Base-by-base conservation (phyloP, 2,888 invertebrate species). In the Stenodema calcarata region DNA sequence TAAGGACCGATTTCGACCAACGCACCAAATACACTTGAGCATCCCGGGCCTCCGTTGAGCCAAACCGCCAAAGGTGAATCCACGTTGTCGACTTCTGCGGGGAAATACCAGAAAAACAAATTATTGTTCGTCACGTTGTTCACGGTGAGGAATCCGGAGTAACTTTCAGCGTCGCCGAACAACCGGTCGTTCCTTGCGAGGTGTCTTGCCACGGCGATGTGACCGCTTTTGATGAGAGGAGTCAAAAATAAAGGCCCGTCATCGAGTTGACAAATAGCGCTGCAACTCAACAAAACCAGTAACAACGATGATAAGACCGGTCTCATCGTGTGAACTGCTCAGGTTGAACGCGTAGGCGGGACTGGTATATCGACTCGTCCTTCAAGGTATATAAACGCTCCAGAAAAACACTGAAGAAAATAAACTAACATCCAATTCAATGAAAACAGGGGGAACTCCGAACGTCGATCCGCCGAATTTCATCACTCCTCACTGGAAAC, bases 121-220 rank as follows among this genome's bases (percentile, higher is more conserved):
- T 92, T 92, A 80, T 92, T 91, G 81, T 91, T 90, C 88, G 91
- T 92, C 7, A 47, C 78, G 50, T 87, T 86, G 89, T 94, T 92
- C 16, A 94, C 93, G 0, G 94, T 94, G 78, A 95, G 91, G 89
- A 93, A 94, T 2, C 94, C 94, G 7, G 94, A 92, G 89, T 94
- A 92, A 89, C 94, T 94, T 18, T 75, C 50, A n/a, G 44, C 44
- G 54, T 70, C 62, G 12, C n/a, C 62, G 18, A 44, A 1, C n/a
- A 83, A 28, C 0, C 88, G 88, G 9, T 62, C 85, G 12, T 89
- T 89, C 42, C 80, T 86, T 28, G 88, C 44, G 69, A 75, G 81
- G 41, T 70, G 47, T 82, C 87, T 82, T 3, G 93, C 94, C 80
- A 92, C 90, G 23, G 91, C 89, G 88, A 93, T 91, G 69, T 91